These are phyloP conservation scores for Leucoptera coffeella DNA, from an alignment of 2,888 invertebrate species.

Conservation along the genomic window DNA sequence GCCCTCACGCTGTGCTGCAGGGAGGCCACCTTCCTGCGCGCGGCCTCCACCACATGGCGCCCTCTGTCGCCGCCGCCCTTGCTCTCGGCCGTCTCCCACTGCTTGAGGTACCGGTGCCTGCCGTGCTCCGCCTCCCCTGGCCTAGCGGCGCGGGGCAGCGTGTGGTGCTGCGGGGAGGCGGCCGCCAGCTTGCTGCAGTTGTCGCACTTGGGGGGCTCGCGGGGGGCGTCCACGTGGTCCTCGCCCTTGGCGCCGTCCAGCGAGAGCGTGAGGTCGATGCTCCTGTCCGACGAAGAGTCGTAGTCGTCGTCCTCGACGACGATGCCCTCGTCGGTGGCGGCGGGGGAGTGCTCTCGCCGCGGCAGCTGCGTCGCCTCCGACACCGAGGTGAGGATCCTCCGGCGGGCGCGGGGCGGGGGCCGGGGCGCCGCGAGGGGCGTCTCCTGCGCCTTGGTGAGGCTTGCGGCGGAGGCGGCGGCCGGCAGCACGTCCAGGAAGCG, in stretches of 20 bases:
- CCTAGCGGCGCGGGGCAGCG: constrained; percentile 34
- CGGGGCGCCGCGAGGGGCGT: constrained; percentile 29
- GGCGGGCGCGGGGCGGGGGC: constrained; percentile 38
- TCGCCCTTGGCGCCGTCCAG: constrained; percentile 41
- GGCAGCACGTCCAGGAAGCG: constrained; percentile 66
- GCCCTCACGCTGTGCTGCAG: constrained; percentile 34
- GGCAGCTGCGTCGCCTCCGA: constrained; percentile 31
- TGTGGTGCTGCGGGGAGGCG: constrained; percentile 24
- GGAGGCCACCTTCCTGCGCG: constrained; percentile 33
- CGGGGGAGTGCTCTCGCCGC: constrained; percentile 37
- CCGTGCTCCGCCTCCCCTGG: constrained; percentile 31
- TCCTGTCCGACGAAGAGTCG: constrained; percentile 51
- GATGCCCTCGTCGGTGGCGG: constrained; percentile 48
- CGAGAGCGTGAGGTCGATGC: constrained; percentile 42
- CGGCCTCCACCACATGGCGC: constrained; percentile 32
- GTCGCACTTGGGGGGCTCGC: constrained; percentile 38
- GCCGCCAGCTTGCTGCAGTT: constrained; percentile 38
- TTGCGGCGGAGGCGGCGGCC: constrained; percentile 45
- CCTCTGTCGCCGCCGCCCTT: constrained; percentile 35
- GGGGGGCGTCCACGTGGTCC: constrained; percentile 32
- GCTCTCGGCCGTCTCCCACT: constrained; percentile 38
- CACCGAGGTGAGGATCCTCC: constrained; percentile 30
- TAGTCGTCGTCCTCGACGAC: constrained; percentile 50
- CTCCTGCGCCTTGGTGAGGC: constrained; percentile 28
- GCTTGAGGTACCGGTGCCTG: constrained; percentile 33